Base-by-base conservation (phyloP, 2,797 vertebrate genomes). In the Sylvia borin region DNA sequence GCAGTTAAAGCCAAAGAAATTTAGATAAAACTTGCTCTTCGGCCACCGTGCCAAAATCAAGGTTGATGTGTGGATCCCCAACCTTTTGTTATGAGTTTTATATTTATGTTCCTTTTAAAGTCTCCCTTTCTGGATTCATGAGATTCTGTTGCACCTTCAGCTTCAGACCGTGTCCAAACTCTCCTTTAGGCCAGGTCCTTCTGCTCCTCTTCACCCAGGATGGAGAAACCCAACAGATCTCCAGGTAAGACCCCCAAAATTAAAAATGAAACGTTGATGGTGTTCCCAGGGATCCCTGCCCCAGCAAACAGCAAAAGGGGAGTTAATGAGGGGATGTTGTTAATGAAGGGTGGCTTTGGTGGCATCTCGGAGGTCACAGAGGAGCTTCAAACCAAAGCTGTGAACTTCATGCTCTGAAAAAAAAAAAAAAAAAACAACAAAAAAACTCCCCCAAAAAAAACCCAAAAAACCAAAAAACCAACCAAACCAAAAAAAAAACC, bases 221-320 rank as follows among this genome's bases (percentile, higher is more conserved):
- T 16, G 85, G 65, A 71, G 47, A 57, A 38, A 25, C 50, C 48
- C 79, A 2, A 3, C 61, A 5, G 11, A 2, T 17, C 7, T 15
- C 53, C 71, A 91, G 92, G 95, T 90, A 86, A 93, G 83, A 38
- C 11, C 27, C 62, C 12, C 43, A 61, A 61, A 45, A 57, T 24
- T 5, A 5, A 45, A 57, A 38, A 50, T 29, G 2, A 4, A 21
- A 26, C 2, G 25, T 25, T 5, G n/a, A 3, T n/a, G 3, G 22
- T 4, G 11, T 31, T 58, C 27, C 16, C 58, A 7, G 3, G 2
- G 26, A n/a, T 57, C 85, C 9, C 38, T 64, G 48, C 80, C 34
- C 45, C 13, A 34, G 60, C 26, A 31, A 58, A 57, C 34, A 43
- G 66, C 48, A 62, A 4, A 16, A 3, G 4, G 31, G 8, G 8